Evolutionary conservation across 2,113 vertebrate genomes (phyloP).

Genomic region (Lamprologus sp.): DNA sequence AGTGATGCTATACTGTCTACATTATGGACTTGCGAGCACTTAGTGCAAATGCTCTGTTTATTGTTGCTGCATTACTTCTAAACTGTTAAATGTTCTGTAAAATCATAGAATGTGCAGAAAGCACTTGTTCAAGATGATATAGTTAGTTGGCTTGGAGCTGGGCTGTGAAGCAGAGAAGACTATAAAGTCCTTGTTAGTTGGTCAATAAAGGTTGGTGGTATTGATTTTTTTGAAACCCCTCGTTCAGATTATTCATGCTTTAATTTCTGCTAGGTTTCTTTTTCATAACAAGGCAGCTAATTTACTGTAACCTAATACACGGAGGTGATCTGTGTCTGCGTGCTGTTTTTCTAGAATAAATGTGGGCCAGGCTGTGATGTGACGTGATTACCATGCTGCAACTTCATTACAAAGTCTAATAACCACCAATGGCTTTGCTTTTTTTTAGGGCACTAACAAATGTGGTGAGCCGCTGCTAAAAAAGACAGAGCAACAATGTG

Average conservation of each 20-base stretch:
- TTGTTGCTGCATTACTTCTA: background rate
- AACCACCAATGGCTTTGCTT: background rate
- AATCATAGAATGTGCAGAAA: background rate
- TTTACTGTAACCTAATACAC: background rate
- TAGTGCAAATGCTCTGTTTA: background rate
- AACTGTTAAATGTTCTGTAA: background rate
- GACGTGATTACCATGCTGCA: background rate
- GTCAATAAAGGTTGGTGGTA: slow-evolving; percentile 1
- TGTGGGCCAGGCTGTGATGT: background rate
- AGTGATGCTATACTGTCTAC: background rate
- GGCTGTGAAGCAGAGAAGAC: background rate
- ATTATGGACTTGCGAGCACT: slow-evolving; percentile 5
- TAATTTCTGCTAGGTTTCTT: background rate
- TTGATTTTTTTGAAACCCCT: background rate
- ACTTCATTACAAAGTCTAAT: background rate
- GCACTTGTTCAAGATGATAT: background rate
- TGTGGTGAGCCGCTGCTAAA: background rate
- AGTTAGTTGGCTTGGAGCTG: background rate
- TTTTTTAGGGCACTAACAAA: background rate
- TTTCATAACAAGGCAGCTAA: background rate
- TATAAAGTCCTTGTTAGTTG: background rate
- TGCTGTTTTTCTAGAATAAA: background rate
- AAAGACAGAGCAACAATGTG: background rate
- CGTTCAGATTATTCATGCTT: background rate
- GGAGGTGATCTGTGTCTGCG: background rate